Evolutionary conservation across 2,797 vertebrate genomes (phyloP).

Genomic region (Choloepus didactylus): DNA sequence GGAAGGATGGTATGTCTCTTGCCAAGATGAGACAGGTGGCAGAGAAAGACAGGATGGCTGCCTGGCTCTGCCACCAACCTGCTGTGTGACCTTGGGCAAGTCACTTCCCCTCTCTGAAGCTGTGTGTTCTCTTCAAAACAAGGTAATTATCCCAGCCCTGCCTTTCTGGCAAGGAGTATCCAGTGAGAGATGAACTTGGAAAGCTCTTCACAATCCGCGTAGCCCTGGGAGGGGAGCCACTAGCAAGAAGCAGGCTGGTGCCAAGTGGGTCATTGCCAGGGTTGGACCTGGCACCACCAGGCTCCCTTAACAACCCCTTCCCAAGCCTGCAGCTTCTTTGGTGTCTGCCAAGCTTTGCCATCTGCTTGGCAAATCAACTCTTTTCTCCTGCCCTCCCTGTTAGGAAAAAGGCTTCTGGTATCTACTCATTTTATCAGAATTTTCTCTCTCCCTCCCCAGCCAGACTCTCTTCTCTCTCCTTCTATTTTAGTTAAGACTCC

Average conservation of each 20-base stretch:
- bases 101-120: conserved; percentile 41
- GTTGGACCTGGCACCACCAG: not conserved
- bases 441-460: not conserved
- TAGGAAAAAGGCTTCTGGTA: not conserved
- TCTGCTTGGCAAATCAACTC: conserved; percentile 54
- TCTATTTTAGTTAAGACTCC: not conserved
- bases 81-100: conserved; percentile 66
- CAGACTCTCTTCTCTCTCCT: not conserved
- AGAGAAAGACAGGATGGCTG: conserved; percentile 5
- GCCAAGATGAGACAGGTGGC: conserved; percentile 40
- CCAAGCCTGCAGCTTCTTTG: conserved; percentile 60
- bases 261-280: conserved; percentile 52
- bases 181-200: conserved; percentile 32
- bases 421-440: not conserved
- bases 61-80: conserved; percentile 24
- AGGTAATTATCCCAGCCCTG: not conserved
- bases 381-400: not conserved
- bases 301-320: not conserved
- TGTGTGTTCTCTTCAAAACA: not conserved
- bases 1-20: not conserved
- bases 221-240: not conserved
- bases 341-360: conserved; percentile 67
- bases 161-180: conserved; percentile 48
- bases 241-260: not conserved
- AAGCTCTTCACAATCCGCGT: conserved; percentile 2